phyloP scores from a whole-genome alignment of 37 sponge, comb jelly and placozoan species.

The Agelas oroides region DNA sequence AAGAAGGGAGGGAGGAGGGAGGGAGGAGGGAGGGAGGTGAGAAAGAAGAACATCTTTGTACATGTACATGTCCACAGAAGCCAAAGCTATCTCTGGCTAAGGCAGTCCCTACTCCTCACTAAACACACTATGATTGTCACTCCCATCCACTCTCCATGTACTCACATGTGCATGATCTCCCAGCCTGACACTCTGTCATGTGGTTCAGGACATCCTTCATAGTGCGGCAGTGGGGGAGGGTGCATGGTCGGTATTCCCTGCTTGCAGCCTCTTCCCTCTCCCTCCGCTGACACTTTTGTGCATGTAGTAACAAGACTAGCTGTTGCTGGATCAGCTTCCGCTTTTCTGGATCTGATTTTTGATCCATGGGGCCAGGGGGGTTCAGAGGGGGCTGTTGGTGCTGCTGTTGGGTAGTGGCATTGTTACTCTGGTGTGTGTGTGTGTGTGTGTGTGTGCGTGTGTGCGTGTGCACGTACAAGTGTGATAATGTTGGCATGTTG shows the following conservation, averaged over 20 bases:
- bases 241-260: constrained; percentile 77
- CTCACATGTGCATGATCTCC: constrained; percentile 88
- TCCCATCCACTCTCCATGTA: too few relatives aligned
- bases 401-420: neutral
- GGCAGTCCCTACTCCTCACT: too few relatives aligned
- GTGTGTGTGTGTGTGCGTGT: too few relatives aligned
- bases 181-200: constrained; percentile 90
- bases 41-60: too few relatives aligned
- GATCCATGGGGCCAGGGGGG: constrained; percentile 1
- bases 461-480: too few relatives aligned
- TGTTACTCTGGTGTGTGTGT: neutral
- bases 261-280: constrained; percentile 72
- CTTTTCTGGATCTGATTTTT: constrained; percentile 86
- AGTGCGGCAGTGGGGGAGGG: constrained; percentile 88
- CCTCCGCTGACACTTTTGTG: constrained; percentile 97
- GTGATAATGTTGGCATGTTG: too few relatives aligned
- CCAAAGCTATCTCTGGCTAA: too few relatives aligned
- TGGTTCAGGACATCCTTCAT: constrained; percentile 98
- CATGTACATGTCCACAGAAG: too few relatives aligned
- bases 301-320: constrained; percentile 95
- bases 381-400: neutral
- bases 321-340: constrained; percentile 96
- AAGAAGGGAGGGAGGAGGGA: too few relatives aligned
- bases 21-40: too few relatives aligned
- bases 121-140: too few relatives aligned